Evolutionary conservation across 2,113 vertebrate genomes (phyloP).

Genomic region (Upupa epops): DNA sequence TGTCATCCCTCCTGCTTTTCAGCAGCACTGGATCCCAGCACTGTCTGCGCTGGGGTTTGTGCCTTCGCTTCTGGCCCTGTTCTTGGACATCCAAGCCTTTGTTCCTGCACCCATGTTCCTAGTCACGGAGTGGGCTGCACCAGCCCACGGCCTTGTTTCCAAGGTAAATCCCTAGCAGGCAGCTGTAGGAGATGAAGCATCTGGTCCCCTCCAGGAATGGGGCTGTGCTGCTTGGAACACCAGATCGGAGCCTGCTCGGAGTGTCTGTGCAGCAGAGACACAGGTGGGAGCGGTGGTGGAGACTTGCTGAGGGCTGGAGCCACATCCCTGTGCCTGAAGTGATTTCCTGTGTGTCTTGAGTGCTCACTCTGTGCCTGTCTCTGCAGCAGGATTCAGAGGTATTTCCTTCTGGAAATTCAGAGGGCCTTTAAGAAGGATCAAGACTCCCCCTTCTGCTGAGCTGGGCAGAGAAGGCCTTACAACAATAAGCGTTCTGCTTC

Average conservation of each 20-base stretch:
- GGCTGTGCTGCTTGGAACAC: neutral
- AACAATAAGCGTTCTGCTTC: neutral
- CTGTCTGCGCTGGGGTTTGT: neutral
- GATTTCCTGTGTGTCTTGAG: neutral
- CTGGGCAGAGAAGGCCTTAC: neutral
- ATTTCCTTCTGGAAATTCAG: neutral
- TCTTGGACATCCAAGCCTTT: neutral
- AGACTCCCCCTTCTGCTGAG: neutral
- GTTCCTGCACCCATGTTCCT: neutral
- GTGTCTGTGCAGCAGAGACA: fast-evolving
- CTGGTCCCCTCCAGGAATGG: neutral
- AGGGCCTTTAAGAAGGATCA: neutral
- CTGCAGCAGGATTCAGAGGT: neutral
- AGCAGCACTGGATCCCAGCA: neutral
- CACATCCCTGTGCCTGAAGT: fast-evolving
- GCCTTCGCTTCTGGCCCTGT: neutral
- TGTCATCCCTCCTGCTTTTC: neutral
- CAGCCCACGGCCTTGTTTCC: fast-evolving
- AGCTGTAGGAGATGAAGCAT: neutral
- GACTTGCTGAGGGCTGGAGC: neutral
- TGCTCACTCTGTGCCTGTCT: fast-evolving
- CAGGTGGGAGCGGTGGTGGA: neutral
- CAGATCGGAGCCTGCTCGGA: fast-evolving
- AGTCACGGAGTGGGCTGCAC: fast-evolving
- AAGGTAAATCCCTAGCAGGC: fast-evolving